phyloP scores from a whole-genome alignment of 2,888 invertebrate species.

The Synergus umbraculus region DNA sequence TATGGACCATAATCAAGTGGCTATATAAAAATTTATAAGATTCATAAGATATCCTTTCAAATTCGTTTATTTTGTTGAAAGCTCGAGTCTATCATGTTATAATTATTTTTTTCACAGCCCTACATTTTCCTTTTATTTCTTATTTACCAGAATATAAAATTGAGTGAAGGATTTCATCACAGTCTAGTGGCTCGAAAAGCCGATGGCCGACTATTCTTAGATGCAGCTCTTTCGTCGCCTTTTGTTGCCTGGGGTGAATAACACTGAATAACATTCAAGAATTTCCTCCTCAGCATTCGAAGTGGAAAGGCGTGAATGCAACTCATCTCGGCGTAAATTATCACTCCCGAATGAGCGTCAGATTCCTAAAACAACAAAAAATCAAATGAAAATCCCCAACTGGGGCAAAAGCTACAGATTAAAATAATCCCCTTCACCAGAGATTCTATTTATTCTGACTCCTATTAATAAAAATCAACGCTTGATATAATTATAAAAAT shows the following conservation, averaged over 20 bases:
- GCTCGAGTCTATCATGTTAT: neutral
- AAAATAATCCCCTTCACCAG: too few relatives aligned
- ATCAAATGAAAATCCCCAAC: neutral
- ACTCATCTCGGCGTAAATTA: slow-evolving; percentile 32
- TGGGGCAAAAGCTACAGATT: neutral
- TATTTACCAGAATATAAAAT: slow-evolving; percentile 8
- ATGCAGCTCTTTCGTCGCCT: slow-evolving; percentile 37
- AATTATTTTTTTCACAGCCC: slow-evolving; percentile 9
- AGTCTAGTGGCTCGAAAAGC: slow-evolving; percentile 40
- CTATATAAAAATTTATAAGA: too few relatives aligned
- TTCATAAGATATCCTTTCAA: neutral
- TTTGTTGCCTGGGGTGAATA: slow-evolving; percentile 41
- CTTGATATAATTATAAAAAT: too few relatives aligned
- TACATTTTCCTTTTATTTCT: neutral
- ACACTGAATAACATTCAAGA: slow-evolving; percentile 39
- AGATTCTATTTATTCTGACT: too few relatives aligned
- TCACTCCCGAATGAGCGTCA: slow-evolving; percentile 2
- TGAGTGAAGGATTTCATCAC: slow-evolving; percentile 38
- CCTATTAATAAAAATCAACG: too few relatives aligned
- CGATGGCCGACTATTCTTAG: slow-evolving; percentile 38
- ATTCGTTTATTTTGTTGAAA: neutral
- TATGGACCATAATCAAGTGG: too few relatives aligned
- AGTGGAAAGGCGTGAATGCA: slow-evolving; percentile 33
- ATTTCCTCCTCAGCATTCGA: slow-evolving; percentile 38
- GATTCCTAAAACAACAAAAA: slow-evolving; percentile 26